Evolutionary conservation across 2,888 invertebrate genomes (phyloP).

Genomic region (Dorcus parallelipipedus): DNA sequence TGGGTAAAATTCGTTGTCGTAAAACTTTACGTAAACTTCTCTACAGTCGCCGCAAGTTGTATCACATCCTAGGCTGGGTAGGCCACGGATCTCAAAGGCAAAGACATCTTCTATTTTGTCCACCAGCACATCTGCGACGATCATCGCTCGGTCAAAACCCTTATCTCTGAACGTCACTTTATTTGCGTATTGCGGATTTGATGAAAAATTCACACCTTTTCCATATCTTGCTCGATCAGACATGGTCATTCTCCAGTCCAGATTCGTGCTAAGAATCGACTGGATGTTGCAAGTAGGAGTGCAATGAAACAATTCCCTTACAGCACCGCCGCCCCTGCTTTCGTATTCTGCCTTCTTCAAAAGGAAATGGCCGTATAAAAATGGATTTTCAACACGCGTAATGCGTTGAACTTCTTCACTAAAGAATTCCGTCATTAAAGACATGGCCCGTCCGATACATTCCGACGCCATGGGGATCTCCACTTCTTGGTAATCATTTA

Average conservation of each 20-base stretch:
- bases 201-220: slow-evolving; percentile 39
- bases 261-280: slow-evolving; percentile 34
- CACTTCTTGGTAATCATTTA: no score
- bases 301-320: slow-evolving; percentile 32
- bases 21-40: slow-evolving; percentile 41
- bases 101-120: no score
- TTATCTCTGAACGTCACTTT: slow-evolving; percentile 28
- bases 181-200: slow-evolving; percentile 32
- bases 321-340: slow-evolving; percentile 15
- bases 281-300: slow-evolving; percentile 29
- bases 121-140: slow-evolving; percentile 37
- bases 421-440: no score
- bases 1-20: slow-evolving; percentile 43
- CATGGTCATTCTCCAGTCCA: slow-evolving; percentile 35
- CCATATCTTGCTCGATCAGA: slow-evolving; percentile 31
- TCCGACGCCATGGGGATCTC: no score
- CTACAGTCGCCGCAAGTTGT: slow-evolving; percentile 34
- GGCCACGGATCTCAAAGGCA: not conserved
- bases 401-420: slow-evolving; percentile 5
- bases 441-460: no score
- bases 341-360: slow-evolving; percentile 32
- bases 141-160: slow-evolving; percentile 34
- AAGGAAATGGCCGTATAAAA: slow-evolving; percentile 31
- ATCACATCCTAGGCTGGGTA: slow-evolving; percentile 35
- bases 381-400: slow-evolving; percentile 34